These are phyloP conservation scores for Agrochola litura DNA, from an alignment of 2,888 invertebrate species.

Conservation along the genomic window DNA sequence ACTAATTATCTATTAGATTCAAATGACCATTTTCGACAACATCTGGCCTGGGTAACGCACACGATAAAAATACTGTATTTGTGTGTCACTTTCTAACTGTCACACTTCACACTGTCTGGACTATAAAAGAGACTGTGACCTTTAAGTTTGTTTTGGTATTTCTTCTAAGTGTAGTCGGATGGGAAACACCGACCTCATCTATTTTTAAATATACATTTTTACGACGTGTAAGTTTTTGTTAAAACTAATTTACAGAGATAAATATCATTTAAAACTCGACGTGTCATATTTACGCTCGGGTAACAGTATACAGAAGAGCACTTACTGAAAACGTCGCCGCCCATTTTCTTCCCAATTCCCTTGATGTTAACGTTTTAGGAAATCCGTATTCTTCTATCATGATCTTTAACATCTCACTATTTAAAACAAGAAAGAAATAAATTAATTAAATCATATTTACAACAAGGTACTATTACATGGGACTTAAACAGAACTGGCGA, in stretches of 20 bases:
- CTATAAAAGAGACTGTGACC: not conserved
- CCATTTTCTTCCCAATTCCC: conserved; percentile 85
- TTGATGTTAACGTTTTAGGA: conserved; percentile 79
- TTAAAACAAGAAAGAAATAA: conserved; percentile 37
- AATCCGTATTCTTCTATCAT: conserved; percentile 85
- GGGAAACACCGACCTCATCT: not conserved
- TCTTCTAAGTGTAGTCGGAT: not conserved
- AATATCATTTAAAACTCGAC: not conserved
- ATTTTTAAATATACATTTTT: not conserved
- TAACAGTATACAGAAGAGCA: conserved; percentile 29
- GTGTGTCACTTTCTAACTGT: not conserved
- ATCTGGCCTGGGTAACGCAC: too few species aligned
- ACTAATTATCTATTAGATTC: too few species aligned
- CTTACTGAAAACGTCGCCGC: conserved; percentile 83
- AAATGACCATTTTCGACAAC: too few species aligned
- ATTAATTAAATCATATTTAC: conserved; percentile 12
- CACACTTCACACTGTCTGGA: not conserved
- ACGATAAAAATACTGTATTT: too few species aligned
- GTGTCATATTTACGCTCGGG: not conserved
- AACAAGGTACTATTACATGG: too few species aligned
- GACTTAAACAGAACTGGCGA: too few species aligned
- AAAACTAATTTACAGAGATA: not conserved
- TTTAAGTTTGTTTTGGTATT: not conserved
- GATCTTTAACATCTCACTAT: conserved; percentile 80
- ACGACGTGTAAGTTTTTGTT: not conserved